These are phyloP conservation scores for Clarias platycephalus DNA, from an alignment of 2,797 vertebrate species.

Conservation along the genomic window DNA sequence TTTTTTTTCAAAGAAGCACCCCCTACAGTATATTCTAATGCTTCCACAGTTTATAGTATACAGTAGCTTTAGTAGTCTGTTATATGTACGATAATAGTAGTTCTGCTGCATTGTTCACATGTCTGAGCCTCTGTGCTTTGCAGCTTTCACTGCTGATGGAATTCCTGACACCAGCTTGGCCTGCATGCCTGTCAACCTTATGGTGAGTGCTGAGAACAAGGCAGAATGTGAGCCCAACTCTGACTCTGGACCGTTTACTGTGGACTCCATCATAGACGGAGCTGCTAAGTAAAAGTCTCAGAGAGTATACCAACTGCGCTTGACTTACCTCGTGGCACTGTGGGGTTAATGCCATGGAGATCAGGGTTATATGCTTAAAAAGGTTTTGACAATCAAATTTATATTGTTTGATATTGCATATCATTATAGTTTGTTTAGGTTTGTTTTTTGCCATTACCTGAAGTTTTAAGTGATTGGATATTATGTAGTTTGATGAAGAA, in stretches of 20 bases:
- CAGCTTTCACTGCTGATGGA: slow-evolving; percentile 80
- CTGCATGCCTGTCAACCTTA: slow-evolving; percentile 78
- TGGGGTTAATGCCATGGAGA: not conserved
- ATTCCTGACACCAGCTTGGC: slow-evolving; percentile 79
- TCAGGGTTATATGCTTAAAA: slow-evolving; percentile 16
- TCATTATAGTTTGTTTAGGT: not conserved
- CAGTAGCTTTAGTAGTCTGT: not conserved
- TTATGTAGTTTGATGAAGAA: slow-evolving; percentile 5
- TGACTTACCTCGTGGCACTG: slow-evolving; percentile 5
- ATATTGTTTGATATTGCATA: not conserved
- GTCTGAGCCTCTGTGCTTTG: slow-evolving; percentile 48
- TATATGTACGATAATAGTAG: not conserved
- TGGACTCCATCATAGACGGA: slow-evolving; percentile 73
- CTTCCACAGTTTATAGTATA: not conserved
- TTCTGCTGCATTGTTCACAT: slow-evolving; percentile 23
- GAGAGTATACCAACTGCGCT: slow-evolving; percentile 6
- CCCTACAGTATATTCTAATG: not conserved
- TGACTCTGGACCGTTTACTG: slow-evolving; percentile 72
- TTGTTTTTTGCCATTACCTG: not conserved
- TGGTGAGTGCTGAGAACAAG: slow-evolving; percentile 75
- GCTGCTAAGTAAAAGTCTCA: slow-evolving; percentile 63
- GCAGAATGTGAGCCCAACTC: slow-evolving; percentile 74
- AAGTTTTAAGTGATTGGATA: not conserved
- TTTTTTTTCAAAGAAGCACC: not conserved
- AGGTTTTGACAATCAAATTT: not conserved